Base-by-base conservation (phyloP, 2,113 vertebrate species). In the Rhodinocichla rosea region DNA sequence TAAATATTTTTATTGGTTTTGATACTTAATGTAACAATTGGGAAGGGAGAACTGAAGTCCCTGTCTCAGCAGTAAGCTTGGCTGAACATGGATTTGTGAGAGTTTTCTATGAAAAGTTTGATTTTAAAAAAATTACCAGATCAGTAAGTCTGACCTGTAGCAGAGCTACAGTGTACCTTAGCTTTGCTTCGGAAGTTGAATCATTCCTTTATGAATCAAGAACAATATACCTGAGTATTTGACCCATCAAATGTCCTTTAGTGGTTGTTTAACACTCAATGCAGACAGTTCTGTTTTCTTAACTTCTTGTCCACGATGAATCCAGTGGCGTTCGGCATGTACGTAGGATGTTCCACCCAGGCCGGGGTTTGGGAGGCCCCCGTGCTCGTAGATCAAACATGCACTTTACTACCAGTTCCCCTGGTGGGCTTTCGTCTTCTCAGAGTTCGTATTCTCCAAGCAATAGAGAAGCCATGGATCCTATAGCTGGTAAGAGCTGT, bases 391-490 rank as follows among this genome's bases (percentile, higher is more conserved):
- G 99, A 97, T 99, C 99, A 98, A 99, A 99, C 98, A 99, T 99
- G 99, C 99, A 99, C 99, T 99, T 99, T 99, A 99, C 99, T 98
- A 99, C 98, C 98, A 99, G 98, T 98, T 99, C 99, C 94, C 97
- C 98, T 75, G 99, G 99, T 91, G 99, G 99, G 62, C 99, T 99
- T 94, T 99, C 99, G 60, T 99, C 99, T 93, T 99, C 99, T 96
- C 99, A 99, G 98, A 99, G 99, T 98, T 99, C 99, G 0, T 99
- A 99, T 98, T 99, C 99, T 98, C 99, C 99, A 97, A 99, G 99
- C 98, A 99, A 99, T 98, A 99, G 99, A 98, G 99, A 99, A 98
- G 98, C 99, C 89, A 99, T 99, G 99, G 99, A 99, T 98, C 99
- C 99, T 91, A 99, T 99, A 93, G 99, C 99, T 98, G 99, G 99